These are phyloP conservation scores for Gambelia wislizenii DNA, from an alignment of 2,797 vertebrate species.

Conservation along the genomic window DNA sequence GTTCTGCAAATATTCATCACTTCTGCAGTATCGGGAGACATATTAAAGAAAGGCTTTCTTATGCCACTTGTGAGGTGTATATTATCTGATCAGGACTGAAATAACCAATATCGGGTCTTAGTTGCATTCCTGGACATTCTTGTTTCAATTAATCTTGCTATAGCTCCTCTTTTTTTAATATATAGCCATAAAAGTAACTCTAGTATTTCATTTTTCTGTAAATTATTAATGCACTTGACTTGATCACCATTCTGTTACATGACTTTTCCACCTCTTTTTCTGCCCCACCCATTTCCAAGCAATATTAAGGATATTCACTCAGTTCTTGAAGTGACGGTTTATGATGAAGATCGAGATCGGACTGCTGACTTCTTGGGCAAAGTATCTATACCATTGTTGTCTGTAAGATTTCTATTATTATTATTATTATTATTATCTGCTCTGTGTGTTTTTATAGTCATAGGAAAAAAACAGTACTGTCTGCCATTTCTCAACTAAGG, in stretches of 20 bases:
- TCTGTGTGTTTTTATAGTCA: conserved; percentile 74
- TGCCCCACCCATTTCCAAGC: conserved; percentile 80
- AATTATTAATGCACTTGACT: conserved; percentile 59
- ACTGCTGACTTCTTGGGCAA: conserved; percentile 98
- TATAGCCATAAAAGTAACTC: background rate
- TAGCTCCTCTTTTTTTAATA: background rate
- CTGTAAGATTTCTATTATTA: conserved; percentile 87
- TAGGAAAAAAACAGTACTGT: conserved; percentile 65
- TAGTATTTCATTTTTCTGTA: conserved; percentile 2
- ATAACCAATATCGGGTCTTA: background rate
- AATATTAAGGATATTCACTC: conserved; percentile 99
- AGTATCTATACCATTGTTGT: conserved; percentile 95
- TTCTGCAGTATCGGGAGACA: background rate
- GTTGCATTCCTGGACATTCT: background rate
- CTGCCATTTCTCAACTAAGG: conserved; percentile 82
- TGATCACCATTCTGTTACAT: conserved; percentile 49
- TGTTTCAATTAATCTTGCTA: background rate
- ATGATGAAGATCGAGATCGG: conserved; percentile 95
- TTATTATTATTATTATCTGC: conserved; percentile 63
- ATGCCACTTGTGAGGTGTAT: background rate
- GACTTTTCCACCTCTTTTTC: conserved; percentile 55
- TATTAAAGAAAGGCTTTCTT: background rate
- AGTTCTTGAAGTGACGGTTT: conserved; percentile 96
- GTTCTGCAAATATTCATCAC: background rate
- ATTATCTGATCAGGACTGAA: background rate